Base-by-base conservation (phyloP, 2,888 invertebrate species). In the Pimpla rufipes region DNA sequence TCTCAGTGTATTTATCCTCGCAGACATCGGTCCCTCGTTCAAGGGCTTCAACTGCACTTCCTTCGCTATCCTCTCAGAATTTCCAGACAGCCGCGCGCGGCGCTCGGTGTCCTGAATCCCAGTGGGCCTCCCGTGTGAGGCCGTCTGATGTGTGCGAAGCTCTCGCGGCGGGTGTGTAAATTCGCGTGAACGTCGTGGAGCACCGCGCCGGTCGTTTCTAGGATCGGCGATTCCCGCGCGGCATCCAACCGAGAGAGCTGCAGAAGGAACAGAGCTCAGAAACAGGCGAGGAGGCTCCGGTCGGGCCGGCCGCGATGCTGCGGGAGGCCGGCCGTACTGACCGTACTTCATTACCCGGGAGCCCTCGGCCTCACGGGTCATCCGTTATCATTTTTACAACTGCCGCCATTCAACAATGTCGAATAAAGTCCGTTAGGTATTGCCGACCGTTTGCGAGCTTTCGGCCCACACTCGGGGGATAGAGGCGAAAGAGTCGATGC, bases 331-430 rank as follows among this genome's bases (percentile, higher is more conserved):
- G 55, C 87, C 87, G 86, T 88, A 90, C 92, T 90, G 91, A 93
- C 93, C 93, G 93, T 93, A 93, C 93, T 93, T 92, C 92, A 93
- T 93, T 93, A 93, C 90, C 92, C 91, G 79, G 88, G 90, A 91
- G 91, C 89, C 91, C 89, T 88, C 86, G 88, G 83, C 90, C 91
- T 90, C 91, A 88, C 88, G 88, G 92, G 91, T 93, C 92, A 92
- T 93, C 90, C 92, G 93, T 93, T 93, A 93, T 93, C 92, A 93
- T 93, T 93, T 93, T 93, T 93, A 93, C 93, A 92, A 91, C 93
- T 93, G 91, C 92, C 92, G 91, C 93, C 92, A 93, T 93, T 91
- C 91, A 93, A 93, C 93, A 93, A 93, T 93, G 93, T 93, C 93
- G 93, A 93, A 93, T 93, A 93, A 93, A 93, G 90, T 93, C 92